phyloP scores from a whole-genome alignment of 2,797 vertebrate species.

The Crenuchus spilurus region DNA sequence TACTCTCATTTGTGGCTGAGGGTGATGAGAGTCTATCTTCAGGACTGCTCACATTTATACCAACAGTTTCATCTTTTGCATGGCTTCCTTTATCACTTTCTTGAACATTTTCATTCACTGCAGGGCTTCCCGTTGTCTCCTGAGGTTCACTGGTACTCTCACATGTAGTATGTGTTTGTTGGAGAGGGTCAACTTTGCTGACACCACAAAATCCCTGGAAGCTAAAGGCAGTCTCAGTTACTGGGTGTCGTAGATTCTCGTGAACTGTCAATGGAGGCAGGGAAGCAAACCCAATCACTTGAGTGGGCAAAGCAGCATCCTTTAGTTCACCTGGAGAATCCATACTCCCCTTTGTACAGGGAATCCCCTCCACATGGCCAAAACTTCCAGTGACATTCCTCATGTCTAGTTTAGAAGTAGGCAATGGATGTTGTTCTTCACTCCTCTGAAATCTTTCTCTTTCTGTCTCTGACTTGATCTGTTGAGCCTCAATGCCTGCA shows the following conservation, averaged over 20 bases:
- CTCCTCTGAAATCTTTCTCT: constrained; percentile 13
- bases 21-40: neutral
- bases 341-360: constrained; percentile 56
- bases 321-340: constrained; percentile 42
- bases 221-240: constrained; percentile 76
- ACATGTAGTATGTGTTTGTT: constrained; percentile 38
- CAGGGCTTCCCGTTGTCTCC: neutral
- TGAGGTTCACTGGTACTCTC: constrained; percentile 29
- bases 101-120: constrained; percentile 5
- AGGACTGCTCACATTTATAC: neutral
- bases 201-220: constrained; percentile 66
- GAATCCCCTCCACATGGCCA: constrained; percentile 66
- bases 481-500: constrained; percentile 44
- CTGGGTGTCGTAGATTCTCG: constrained; percentile 77
- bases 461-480: constrained; percentile 18
- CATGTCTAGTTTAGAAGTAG: constrained; percentile 47
- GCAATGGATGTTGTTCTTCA: constrained; percentile 45
- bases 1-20: constrained; percentile 46
- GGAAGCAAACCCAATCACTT: constrained; percentile 68
- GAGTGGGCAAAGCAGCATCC: constrained; percentile 29
- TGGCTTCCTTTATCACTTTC: constrained; percentile 8
- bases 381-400: constrained; percentile 56
- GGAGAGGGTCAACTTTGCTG: constrained; percentile 58
- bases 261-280: constrained; percentile 77
- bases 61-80: constrained; percentile 20